Evolutionary conservation across 2,888 invertebrate species (phyloP).

Genomic region (Neocrepidodera transversa): DNA sequence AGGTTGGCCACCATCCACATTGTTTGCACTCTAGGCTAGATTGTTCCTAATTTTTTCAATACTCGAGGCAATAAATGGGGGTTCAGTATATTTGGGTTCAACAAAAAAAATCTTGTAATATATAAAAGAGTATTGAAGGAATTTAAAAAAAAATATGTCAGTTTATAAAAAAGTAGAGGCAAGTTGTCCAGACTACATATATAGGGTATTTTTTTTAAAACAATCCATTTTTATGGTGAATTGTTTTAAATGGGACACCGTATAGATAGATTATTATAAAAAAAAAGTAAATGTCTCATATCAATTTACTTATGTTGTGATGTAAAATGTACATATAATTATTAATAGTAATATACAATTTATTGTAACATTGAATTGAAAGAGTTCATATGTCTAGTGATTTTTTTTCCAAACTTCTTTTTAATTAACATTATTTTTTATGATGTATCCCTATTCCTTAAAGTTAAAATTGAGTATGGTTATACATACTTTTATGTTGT

Average conservation of each 20-base stretch:
- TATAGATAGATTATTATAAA: slow-evolving; percentile 16
- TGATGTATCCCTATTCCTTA: slow-evolving; percentile 41
- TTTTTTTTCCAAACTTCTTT: slow-evolving; percentile 16
- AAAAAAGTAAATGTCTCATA: slow-evolving; percentile 47
- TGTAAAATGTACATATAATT: slow-evolving; percentile 52
- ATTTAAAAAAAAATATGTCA: slow-evolving; percentile 40
- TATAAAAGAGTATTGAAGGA: slow-evolving; percentile 21
- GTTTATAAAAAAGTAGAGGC: slow-evolving; percentile 46
- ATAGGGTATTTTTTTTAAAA: slow-evolving; percentile 3
- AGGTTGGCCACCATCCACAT: slow-evolving; percentile 85
- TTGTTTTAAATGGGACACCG: background rate
- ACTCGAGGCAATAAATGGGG: slow-evolving; percentile 12
- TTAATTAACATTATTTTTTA: slow-evolving; percentile 32
- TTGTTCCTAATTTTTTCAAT: slow-evolving; percentile 34
- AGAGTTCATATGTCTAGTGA: slow-evolving; percentile 19
- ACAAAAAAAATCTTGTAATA: too few species aligned
- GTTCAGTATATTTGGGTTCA: too few species aligned
- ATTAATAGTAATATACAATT: slow-evolving; percentile 27
- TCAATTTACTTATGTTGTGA: slow-evolving; percentile 50
- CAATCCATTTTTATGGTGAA: background rate
- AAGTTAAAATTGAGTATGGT: slow-evolving; percentile 54
- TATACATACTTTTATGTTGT: slow-evolving; percentile 56
- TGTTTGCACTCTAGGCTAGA: slow-evolving; percentile 77
- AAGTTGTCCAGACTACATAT: slow-evolving; percentile 45
- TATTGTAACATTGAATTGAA: slow-evolving; percentile 16